These are phyloP conservation scores for Spodoptera frugiperda DNA, from an alignment of 1,140 invertebrate genomes.

Conservation along the genomic window DNA sequence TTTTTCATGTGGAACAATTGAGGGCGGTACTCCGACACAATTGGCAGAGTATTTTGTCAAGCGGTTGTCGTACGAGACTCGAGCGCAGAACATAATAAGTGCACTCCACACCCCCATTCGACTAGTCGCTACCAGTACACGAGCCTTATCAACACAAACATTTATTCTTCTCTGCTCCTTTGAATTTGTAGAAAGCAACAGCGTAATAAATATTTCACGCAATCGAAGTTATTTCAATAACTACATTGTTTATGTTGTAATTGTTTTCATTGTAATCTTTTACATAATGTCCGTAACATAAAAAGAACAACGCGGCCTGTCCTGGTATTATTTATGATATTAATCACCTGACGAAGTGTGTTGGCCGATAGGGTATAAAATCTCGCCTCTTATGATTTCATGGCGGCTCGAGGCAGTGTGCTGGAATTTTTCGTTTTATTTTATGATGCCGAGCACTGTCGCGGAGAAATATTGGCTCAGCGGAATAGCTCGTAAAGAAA, in stretches of 20 bases:
- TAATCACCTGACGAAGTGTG: conserved; percentile 75
- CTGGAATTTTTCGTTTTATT: conserved; percentile 86
- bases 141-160: conserved; percentile 8
- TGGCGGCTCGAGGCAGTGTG: conserved; percentile 75
- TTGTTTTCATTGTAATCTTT: too few species aligned
- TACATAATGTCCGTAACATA: not conserved
- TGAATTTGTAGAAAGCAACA: not conserved
- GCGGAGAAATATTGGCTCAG: conserved; percentile 84
- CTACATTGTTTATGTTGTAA: too few species aligned
- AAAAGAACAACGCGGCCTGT: conserved; percentile 17
- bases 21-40: conserved; percentile 82
- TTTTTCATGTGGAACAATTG: conserved; percentile 86
- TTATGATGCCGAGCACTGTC: conserved; percentile 84
- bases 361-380: conserved; percentile 79
- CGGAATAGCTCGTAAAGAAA: conserved; percentile 85
- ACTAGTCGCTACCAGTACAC: conserved; percentile 1
- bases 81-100: conserved; percentile 72
- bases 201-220: not conserved
- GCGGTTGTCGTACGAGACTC: conserved; percentile 78
- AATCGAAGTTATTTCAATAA: too few species aligned
- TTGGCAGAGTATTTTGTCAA: conserved; percentile 85
- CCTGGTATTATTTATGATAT: conserved; percentile 66
- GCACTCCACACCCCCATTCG: conserved; percentile 66
- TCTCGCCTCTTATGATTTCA: conserved; percentile 84
- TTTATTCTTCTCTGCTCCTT: not conserved